Percentiles rank a stretch among this genome's conserved stretches.
These are phyloP conservation scores for Vanacampus margaritifer DNA, from an alignment of 2,113 vertebrate species.

Conservation along the genomic window DNA sequence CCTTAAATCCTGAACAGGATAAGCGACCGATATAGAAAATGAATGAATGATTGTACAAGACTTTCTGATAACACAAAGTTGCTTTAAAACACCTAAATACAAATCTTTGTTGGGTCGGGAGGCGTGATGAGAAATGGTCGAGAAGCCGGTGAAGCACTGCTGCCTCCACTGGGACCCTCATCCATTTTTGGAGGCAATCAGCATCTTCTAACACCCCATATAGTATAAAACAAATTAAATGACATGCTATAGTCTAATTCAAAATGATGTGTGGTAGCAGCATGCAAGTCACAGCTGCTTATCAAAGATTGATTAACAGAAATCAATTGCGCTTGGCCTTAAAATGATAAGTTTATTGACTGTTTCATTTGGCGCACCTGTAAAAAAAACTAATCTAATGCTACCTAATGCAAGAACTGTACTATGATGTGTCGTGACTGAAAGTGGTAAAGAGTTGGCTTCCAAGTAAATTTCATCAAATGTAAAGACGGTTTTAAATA, in stretches of 20 bases:
- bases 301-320: too few relatives aligned
- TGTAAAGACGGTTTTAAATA: too few relatives aligned
- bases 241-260: not conserved
- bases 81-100: not conserved
- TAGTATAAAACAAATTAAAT: not conserved
- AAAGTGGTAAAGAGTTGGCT: too few relatives aligned
- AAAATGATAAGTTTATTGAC: too few relatives aligned
- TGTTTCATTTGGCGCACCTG: not conserved
- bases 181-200: constrained; percentile 8
- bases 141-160: not conserved
- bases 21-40: not conserved
- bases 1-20: too few relatives aligned
- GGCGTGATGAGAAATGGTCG: not conserved
- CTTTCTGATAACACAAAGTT: not conserved
- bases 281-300: too few relatives aligned
- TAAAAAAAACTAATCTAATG: not conserved
- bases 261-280: not conserved
- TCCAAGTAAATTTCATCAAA: too few relatives aligned
- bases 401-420: not conserved
- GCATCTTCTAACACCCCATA: not conserved
- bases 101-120: not conserved
- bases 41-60: not conserved
- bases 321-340: too few relatives aligned
- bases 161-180: not conserved
- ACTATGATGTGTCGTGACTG: too few relatives aligned